Evolutionary conservation across 2,888 invertebrate genomes (phyloP), one percentile per base, ranked within the genome.

Genomic region (Belgica antarctica): DNA sequence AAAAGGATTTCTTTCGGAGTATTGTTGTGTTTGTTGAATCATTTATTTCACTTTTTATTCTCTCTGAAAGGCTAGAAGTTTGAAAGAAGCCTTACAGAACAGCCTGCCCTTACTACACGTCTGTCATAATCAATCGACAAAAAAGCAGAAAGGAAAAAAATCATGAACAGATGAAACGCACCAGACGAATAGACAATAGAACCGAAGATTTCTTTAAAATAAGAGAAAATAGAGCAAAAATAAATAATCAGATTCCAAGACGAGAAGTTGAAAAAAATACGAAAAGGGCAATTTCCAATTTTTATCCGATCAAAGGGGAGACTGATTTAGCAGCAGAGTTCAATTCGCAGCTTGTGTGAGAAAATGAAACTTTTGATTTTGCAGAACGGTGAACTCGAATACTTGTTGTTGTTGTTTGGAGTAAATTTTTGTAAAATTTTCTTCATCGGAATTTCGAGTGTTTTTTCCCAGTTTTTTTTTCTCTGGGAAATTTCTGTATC

Each of bases 221-320:
- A 41, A 59, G n/a, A 19, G 59, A 68, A 68, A 57, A 68, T 68
- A 68, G 68, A 68, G 68, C 68, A 68, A 68, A 63, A 68, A 68
- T 68, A 68, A 68, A 66, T 66, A 66, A 68, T 68, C 68, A 68
- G 57, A 68, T 68, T 68, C 57, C 68, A 57, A 27, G 46, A 46
- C 24, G 24, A 27, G n/a, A 10, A 8, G 10, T 2, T 27, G 59
- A 7, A 59, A 59, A 59, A 7, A 59, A 59, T 12, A 59, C 24
- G 25, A 59, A 15, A 59, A 59, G 15, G 27, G 7, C 25, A 59
- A 36, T 65, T 62, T 46, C 52, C 66, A 57, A 46, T 68, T 68
- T 47, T 52, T 68, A 65, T 65, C 65, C 57, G 68, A 68, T 68
- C 57, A 31, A 36, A 27, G 47, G 47, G 65, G 46, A 25, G 65